phyloP scores from a whole-genome alignment of 2,113 vertebrate species.

The Corythoichthys haematopterus region DNA sequence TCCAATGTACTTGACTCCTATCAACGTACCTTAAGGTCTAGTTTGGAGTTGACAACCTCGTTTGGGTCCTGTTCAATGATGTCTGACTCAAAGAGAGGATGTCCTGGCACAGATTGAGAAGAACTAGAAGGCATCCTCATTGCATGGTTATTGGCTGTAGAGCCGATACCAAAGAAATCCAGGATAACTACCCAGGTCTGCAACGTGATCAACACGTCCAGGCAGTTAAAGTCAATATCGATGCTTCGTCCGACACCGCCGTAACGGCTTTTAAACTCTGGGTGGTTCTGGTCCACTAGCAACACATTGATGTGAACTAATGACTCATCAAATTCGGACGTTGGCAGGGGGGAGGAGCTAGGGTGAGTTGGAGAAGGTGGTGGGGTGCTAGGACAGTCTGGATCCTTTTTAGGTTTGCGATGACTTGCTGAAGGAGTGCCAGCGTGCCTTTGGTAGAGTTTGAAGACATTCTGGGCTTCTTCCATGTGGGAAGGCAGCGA shows the following conservation, averaged over 20 bases:
- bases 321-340: conserved; percentile 86
- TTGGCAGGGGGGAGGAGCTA: conserved; percentile 57
- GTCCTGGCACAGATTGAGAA: conserved; percentile 50
- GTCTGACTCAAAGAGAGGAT: conserved; percentile 48
- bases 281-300: conserved; percentile 91
- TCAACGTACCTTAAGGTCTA: conserved; percentile 87
- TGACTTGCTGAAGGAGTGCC: conserved; percentile 69
- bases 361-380: conserved; percentile 87
- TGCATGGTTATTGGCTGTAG: conserved; percentile 92
- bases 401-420: conserved; percentile 74
- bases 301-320: conserved; percentile 93
- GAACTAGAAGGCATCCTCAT: conserved; percentile 71
- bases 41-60: conserved; percentile 83
- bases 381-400: conserved; percentile 84
- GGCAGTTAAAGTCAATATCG: conserved; percentile 95
- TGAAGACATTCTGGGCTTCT: conserved; percentile 94
- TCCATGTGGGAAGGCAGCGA: conserved; percentile 95
- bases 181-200: conserved; percentile 98
- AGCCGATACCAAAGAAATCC: conserved; percentile 97
- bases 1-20: background rate
- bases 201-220: conserved; percentile 91
- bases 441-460: conserved; percentile 90
- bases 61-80: conserved; percentile 50
- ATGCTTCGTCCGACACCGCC: conserved; percentile 80
- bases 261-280: conserved; percentile 83